phyloP scores from a whole-genome alignment of 2,113 vertebrate species.

The Hymenochirus boettgeri region DNA sequence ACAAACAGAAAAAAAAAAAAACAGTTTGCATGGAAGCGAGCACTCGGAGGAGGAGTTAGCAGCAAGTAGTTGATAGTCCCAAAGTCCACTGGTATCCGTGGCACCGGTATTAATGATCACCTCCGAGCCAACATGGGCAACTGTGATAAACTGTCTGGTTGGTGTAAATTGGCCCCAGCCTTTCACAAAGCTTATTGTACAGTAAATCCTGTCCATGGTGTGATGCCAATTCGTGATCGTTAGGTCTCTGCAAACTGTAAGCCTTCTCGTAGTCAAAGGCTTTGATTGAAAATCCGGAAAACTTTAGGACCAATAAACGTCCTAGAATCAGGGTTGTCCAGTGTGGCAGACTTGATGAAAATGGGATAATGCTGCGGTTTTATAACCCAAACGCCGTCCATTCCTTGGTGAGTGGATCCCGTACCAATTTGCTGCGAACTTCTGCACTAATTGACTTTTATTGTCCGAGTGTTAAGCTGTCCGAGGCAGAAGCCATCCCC shows the following conservation, averaged over 20 bases:
- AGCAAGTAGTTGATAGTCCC: slow-evolving; percentile 65
- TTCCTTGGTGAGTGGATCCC: slow-evolving; percentile 95
- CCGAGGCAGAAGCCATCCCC: slow-evolving; percentile 97
- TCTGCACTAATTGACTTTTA: slow-evolving; percentile 95
- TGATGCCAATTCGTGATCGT: slow-evolving; percentile 97
- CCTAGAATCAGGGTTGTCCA: slow-evolving; percentile 98
- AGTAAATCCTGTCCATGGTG: slow-evolving; percentile 91
- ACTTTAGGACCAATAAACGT: slow-evolving; percentile 96
- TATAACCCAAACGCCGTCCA: slow-evolving; percentile 97
- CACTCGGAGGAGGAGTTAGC: slow-evolving; percentile 72
- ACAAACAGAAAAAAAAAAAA: slow-evolving; percentile 6
- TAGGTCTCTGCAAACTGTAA: slow-evolving; percentile 86
- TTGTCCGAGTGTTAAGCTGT: slow-evolving; percentile 94
- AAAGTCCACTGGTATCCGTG: slow-evolving; percentile 48
- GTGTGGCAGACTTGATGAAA: slow-evolving; percentile 99
- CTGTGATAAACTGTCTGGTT: slow-evolving; percentile 98
- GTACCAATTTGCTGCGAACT: slow-evolving; percentile 93
- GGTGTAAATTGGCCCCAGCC: slow-evolving; percentile 98
- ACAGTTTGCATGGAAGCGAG: slow-evolving; percentile 68
- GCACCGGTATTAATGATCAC: slow-evolving; percentile 96
- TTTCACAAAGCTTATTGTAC: slow-evolving; percentile 98
- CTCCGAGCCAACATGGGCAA: slow-evolving; percentile 97
- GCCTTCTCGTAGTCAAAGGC: slow-evolving; percentile 98
- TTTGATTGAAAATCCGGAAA: slow-evolving; percentile 97
- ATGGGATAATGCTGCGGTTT: slow-evolving; percentile 98